Conservation (phyloP, 2,797 vertebrate species). For the Spea hammondii region DNA sequence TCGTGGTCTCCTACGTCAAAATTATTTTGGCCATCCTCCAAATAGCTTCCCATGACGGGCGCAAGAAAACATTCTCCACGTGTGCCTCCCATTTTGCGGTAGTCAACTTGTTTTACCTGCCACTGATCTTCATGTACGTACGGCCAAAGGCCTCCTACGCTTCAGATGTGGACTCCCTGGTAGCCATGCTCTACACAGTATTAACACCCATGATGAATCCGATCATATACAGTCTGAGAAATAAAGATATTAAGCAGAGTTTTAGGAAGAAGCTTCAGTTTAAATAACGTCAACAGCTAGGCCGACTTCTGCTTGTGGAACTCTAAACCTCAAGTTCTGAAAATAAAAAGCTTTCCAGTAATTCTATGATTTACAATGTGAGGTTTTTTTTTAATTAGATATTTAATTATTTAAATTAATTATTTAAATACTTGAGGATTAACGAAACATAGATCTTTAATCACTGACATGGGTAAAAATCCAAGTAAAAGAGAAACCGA, state of each 20-base stretch:
- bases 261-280: slow-evolving; percentile 41
- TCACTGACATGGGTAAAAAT: too few species aligned
- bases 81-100: slow-evolving; percentile 59
- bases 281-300: too few species aligned
- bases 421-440: too few species aligned
- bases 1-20: slow-evolving; percentile 26
- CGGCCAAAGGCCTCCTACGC: slow-evolving; percentile 50
- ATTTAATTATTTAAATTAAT: too few species aligned
- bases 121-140: slow-evolving; percentile 43
- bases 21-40: slow-evolving; percentile 31
- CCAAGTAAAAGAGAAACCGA: too few species aligned
- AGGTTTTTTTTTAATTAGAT: too few species aligned
- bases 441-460: too few species aligned
- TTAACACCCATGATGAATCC: slow-evolving; percentile 59
- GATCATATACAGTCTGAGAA: slow-evolving; percentile 57
- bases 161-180: slow-evolving; percentile 46
- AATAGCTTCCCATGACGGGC: slow-evolving; percentile 53
- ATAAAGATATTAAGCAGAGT: slow-evolving; percentile 59
- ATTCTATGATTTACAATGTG: too few species aligned
- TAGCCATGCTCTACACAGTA: slow-evolving; percentile 54
- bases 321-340: too few species aligned
- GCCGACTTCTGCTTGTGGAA: too few species aligned
- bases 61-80: slow-evolving; percentile 57
- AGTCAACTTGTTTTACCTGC: slow-evolving; percentile 55
- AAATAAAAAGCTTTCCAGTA: too few species aligned